These are phyloP conservation scores for Anolis apletophallus DNA, from an alignment of 2,797 vertebrate genomes.

Conservation along the genomic window DNA sequence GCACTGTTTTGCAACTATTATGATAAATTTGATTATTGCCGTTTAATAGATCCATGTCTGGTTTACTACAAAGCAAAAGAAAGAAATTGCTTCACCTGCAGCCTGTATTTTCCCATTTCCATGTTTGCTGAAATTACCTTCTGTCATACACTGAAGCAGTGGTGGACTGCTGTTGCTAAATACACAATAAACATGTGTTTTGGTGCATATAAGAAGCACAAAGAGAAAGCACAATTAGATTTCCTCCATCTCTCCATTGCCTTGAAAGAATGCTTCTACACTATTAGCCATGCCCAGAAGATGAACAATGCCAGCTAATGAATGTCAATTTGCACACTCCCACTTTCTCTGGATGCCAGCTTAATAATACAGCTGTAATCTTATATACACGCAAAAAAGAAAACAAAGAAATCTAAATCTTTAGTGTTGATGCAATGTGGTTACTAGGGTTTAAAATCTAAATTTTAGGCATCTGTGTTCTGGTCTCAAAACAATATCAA, in stretches of 20 bases:
- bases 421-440: not conserved
- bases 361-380: constrained; percentile 33
- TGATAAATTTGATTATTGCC: not conserved
- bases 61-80: not conserved
- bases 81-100: fast-evolving
- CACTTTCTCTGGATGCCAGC: not conserved
- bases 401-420: not conserved
- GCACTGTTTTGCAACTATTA: not conserved
- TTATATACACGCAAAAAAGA: not conserved
- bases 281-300: constrained; percentile 70
- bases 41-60: not conserved
- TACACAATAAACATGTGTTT: constrained; percentile 14
- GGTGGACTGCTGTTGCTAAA: constrained; percentile 34
- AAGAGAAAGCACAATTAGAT: constrained; percentile 50
- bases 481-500: not conserved
- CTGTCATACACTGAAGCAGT: fast-evolving
- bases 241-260: constrained; percentile 49
- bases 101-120: not conserved
- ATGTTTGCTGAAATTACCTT: not conserved
- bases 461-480: not conserved
- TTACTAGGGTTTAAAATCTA: constrained; percentile 14
- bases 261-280: constrained; percentile 50
- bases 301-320: constrained; percentile 49
- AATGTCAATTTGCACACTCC: constrained; percentile 52
- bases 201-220: constrained; percentile 59